These are phyloP conservation scores for Halyomorpha halys DNA, from an alignment of 1,140 invertebrate genomes.

Conservation along the genomic window DNA sequence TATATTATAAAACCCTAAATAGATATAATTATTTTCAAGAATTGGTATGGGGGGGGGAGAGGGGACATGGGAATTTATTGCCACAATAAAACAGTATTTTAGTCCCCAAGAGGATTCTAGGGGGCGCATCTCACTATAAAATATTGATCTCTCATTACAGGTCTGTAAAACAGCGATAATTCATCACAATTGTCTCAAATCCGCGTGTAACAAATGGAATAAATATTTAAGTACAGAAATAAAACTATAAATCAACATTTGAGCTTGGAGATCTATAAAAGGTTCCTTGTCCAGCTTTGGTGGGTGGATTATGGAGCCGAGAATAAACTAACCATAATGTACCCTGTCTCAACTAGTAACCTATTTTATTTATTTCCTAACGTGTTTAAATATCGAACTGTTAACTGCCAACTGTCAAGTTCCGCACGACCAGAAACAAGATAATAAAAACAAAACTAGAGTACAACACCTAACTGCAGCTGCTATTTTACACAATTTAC, in stretches of 20 bases:
- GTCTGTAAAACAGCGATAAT: not conserved
- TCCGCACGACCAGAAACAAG: not conserved
- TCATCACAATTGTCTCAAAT: slow-evolving; percentile 6
- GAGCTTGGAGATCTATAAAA: not conserved
- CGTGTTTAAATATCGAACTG: too few species aligned
- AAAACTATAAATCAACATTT: slow-evolving; percentile 14
- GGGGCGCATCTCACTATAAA: not conserved
- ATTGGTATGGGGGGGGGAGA: not conserved
- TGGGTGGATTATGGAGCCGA: not conserved
- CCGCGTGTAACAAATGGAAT: slow-evolving; percentile 4
- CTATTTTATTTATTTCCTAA: slow-evolving; percentile 11
- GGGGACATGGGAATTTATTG: slow-evolving; percentile 12
- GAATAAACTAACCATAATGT: not conserved
- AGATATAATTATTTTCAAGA: slow-evolving; percentile 11
- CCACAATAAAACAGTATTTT: slow-evolving; percentile 4
- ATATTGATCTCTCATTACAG: not conserved
- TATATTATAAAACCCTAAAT: slow-evolving; percentile 17
- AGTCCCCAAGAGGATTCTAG: not conserved
- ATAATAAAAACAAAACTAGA: slow-evolving; percentile 14
- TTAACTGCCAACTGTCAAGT: not conserved
- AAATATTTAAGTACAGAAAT: not conserved
- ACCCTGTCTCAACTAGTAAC: slow-evolving; percentile 2
- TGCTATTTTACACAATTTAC: slow-evolving; percentile 18
- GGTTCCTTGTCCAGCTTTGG: too few species aligned
- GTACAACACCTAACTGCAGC: slow-evolving; percentile 18